Percentiles rank a stretch among this genome's conserved stretches.
Evolutionary conservation across 2,113 vertebrate species (phyloP).

Genomic region (Polyodon spathula): DNA sequence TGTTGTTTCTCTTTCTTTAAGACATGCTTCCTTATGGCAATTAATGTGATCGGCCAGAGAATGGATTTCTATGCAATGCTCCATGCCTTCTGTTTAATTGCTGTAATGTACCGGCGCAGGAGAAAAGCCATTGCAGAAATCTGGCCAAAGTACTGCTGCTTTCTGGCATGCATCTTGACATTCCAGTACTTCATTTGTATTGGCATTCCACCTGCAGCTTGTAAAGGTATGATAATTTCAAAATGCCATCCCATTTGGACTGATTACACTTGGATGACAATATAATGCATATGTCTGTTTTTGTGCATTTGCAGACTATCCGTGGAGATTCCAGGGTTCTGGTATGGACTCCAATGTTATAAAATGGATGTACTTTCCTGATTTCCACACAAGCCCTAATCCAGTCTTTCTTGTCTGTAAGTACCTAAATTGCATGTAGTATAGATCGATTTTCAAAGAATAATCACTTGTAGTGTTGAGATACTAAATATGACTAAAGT

Average conservation of each 20-base stretch:
- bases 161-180: slow-evolving; percentile 82
- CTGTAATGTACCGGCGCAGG: slow-evolving; percentile 77
- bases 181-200: slow-evolving; percentile 93
- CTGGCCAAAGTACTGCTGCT: slow-evolving; percentile 97
- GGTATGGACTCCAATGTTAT: slow-evolving; percentile 83
- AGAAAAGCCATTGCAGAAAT: slow-evolving; percentile 90
- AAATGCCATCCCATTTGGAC: neutral
- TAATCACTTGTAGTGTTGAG: too few relatives aligned
- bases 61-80: slow-evolving; percentile 97
- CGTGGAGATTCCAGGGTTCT: slow-evolving; percentile 78
- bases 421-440: slow-evolving; percentile 28
- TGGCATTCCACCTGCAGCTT: slow-evolving; percentile 89
- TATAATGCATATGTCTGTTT: neutral
- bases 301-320: slow-evolving; percentile 69
- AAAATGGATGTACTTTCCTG: slow-evolving; percentile 94
- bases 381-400: slow-evolving; percentile 77
- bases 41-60: slow-evolving; percentile 90
- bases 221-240: slow-evolving; percentile 59
- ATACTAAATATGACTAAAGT: too few relatives aligned
- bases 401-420: slow-evolving; percentile 88
- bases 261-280: neutral
- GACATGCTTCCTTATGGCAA: slow-evolving; percentile 88
- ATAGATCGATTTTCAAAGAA: neutral
- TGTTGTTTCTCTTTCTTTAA: slow-evolving; percentile 26
- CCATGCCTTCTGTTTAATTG: slow-evolving; percentile 81